Conservation (phyloP, 1,140 invertebrate species). For the Argopecten irradians region DNA sequence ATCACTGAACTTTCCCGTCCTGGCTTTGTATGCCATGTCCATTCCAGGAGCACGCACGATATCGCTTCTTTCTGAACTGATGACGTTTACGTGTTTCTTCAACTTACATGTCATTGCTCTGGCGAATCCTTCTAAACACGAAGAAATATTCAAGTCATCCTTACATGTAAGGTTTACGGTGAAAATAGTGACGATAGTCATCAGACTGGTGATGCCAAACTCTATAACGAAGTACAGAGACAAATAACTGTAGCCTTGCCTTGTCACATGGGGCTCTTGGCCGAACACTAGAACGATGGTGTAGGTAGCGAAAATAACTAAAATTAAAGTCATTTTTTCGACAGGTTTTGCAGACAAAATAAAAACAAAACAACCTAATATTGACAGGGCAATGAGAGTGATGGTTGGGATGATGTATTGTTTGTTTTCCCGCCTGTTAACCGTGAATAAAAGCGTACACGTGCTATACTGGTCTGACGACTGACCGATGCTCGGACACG, state of each 20-base stretch:
- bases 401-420: background rate
- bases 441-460: background rate
- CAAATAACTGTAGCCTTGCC: background rate
- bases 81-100: background rate
- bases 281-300: background rate
- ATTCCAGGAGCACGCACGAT: background rate
- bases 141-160: background rate
- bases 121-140: background rate
- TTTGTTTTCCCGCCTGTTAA: background rate
- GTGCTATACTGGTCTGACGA: background rate
- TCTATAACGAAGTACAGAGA: background rate
- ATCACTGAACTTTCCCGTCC: conserved; percentile 9
- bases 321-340: background rate
- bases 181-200: background rate
- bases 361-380: background rate
- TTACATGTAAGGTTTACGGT: background rate
- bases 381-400: background rate
- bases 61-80: background rate
- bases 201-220: background rate
- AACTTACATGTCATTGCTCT: background rate
- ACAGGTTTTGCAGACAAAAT: conserved; percentile 2
- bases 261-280: background rate
- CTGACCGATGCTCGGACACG: background rate
- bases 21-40: background rate
- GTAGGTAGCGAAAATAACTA: background rate